A percentile compares a stretch with the other conserved stretches of the same genome.
Conservation (phyloP, 2,113 vertebrate species). For the Probosciger aterrimus region DNA sequence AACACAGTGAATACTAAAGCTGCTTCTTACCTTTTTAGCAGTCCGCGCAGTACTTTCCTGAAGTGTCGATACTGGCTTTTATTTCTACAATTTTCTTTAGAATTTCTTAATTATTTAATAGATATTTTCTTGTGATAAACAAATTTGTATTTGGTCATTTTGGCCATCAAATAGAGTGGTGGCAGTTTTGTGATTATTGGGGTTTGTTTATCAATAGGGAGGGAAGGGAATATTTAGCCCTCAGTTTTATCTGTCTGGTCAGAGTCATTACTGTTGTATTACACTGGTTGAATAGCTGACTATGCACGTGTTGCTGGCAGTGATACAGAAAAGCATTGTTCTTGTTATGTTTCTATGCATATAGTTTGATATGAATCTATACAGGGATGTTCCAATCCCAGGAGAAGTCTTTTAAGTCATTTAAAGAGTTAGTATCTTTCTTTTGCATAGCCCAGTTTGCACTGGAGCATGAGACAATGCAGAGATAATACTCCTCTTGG, state of each 20-base stretch:
- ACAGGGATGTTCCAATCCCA: neutral
- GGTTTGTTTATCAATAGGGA: neutral
- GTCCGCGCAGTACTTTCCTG: neutral
- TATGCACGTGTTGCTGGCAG: neutral
- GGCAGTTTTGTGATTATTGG: neutral
- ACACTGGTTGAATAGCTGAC: neutral
- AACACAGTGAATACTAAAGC: neutral
- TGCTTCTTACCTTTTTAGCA: neutral
- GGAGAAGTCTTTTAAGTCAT: neutral
- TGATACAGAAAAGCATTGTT: neutral
- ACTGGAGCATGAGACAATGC: neutral
- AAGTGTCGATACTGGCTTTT: neutral
- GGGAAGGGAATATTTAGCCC: neutral
- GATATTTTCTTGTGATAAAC: neutral
- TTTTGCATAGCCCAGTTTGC: neutral
- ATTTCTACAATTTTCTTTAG: neutral
- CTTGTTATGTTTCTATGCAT: neutral
- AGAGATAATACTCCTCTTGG: neutral
- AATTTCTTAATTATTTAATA: neutral
- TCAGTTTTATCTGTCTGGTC: neutral
- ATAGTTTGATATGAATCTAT: neutral
- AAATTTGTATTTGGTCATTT: neutral
- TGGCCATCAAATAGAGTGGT: neutral
- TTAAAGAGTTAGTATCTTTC: neutral
- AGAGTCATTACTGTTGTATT: neutral